Percentiles rank a stretch among this genome's conserved stretches.
These are phyloP conservation scores for Labeo rohita DNA, from an alignment of 2,113 vertebrate genomes.

Conservation along the genomic window DNA sequence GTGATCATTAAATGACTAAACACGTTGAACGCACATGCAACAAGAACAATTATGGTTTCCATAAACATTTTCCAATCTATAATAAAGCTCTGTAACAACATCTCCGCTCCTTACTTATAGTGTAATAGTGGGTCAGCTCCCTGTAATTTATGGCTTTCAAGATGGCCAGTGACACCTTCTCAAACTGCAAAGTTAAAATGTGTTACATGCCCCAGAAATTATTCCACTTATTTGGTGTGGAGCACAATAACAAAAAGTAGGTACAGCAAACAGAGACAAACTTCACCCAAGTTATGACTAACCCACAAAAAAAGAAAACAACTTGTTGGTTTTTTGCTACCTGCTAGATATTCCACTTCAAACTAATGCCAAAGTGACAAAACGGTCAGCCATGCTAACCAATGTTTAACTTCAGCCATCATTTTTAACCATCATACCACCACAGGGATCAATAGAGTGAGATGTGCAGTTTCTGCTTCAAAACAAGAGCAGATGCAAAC, in stretches of 20 bases:
- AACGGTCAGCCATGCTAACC: background rate
- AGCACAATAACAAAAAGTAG: background rate
- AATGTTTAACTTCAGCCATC: background rate
- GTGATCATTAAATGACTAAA: background rate
- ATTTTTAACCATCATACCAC: background rate
- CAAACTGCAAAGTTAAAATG: background rate
- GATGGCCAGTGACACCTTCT: background rate
- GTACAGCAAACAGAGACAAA: background rate
- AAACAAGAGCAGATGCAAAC: slow-evolving; percentile 55
- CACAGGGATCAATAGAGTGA: background rate
- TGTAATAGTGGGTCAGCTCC: background rate
- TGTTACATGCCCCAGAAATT: background rate
- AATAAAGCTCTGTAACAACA: background rate
- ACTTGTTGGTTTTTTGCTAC: background rate
- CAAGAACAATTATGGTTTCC: background rate
- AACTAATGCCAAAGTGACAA: background rate
- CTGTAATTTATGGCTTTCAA: background rate
- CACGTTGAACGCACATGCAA: background rate
- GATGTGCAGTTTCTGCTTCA: background rate
- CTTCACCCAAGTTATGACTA: background rate
- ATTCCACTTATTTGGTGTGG: background rate
- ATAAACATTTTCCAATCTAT: background rate
- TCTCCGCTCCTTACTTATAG: background rate
- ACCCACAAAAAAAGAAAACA: background rate
- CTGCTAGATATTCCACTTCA: background rate